Base-by-base conservation (phyloP, 1,140 invertebrate species). In the Triops longicaudatus region DNA sequence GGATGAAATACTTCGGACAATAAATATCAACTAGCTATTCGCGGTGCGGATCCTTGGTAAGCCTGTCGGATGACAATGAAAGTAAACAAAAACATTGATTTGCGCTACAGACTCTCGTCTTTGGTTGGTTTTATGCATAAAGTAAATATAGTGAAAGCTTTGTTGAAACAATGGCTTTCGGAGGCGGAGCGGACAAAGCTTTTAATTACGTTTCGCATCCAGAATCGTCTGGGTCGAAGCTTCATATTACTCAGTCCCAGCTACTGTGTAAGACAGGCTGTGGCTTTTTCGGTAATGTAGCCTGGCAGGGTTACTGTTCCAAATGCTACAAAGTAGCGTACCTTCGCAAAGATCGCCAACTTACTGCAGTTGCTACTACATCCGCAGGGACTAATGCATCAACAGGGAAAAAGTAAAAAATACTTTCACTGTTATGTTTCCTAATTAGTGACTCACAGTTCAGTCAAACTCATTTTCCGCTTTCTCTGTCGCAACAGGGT, bases 301-400 rank as follows among this genome's bases (percentile, higher is more conserved):
- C 97, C 82, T 99, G 97, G 93, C 91, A 96, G 83, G 93, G 96
- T 17, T 97, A 96, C 83, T 99, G 98, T 84, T 98, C 97, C 28
- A 93, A 96, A 85, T 99, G 90, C 80, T 90, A 89, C 83, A 83
- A 85, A 73, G 85, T 87, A 77, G 83, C 77, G 26, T 72, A 84
- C 26, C 77, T 80, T 14, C 78, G 80, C 22, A 81, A 77, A 71
- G 74, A 80, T 26, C 75, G 80, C 14, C 78, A 80, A 44, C 74
- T 79, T 73, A 79, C 80, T 26, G 22, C 26, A 22, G 26, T 31
- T 17, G 26, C 37, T 5, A 12, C 74, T 26, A 31, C 77, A 12
- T 41, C 73, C 9, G 7, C 76, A 7, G n/a, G 12, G 42, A 22
- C 74, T 75, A 28, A 26, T 17, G 74, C 26, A 41, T 72, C 63